These are phyloP conservation scores for Graptemys geographica DNA, from an alignment of 2,797 vertebrate species.

Conservation along the genomic window DNA sequence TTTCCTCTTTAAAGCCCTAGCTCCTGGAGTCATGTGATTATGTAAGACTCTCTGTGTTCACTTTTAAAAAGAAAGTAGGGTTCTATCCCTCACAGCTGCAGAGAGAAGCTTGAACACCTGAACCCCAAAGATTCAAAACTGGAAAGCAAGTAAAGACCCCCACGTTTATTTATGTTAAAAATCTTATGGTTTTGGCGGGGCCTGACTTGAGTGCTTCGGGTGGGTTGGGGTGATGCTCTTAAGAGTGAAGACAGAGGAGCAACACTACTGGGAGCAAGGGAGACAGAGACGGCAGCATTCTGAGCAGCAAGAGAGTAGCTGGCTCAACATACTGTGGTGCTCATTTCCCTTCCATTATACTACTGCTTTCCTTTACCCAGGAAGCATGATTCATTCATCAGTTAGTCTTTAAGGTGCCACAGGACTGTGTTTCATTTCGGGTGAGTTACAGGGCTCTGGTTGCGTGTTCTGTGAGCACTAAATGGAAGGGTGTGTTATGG, in stretches of 20 bases:
- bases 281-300: not conserved
- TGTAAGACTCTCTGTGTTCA: not conserved
- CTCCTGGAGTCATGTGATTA: not conserved
- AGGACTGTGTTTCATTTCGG: not conserved
- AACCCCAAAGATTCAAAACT: not conserved
- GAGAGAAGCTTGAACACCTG: not conserved
- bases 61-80: not conserved
- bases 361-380: not conserved
- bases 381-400: not conserved
- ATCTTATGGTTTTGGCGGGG: not conserved
- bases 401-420: too few species aligned
- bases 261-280: not conserved
- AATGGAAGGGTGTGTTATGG: not conserved
- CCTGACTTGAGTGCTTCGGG: not conserved
- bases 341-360: not conserved
- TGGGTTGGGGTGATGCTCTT: not conserved
- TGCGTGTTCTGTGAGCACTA: not conserved
- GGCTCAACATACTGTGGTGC: too few species aligned
- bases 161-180: not conserved
- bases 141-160: not conserved
- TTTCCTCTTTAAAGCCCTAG: not conserved
- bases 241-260: not conserved
- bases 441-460: not conserved
- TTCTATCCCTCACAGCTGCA: not conserved
- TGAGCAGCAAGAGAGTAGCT: too few species aligned